These are phyloP conservation scores for Solenopsis fugax DNA, from an alignment of 1,140 invertebrate species.

Conservation along the genomic window DNA sequence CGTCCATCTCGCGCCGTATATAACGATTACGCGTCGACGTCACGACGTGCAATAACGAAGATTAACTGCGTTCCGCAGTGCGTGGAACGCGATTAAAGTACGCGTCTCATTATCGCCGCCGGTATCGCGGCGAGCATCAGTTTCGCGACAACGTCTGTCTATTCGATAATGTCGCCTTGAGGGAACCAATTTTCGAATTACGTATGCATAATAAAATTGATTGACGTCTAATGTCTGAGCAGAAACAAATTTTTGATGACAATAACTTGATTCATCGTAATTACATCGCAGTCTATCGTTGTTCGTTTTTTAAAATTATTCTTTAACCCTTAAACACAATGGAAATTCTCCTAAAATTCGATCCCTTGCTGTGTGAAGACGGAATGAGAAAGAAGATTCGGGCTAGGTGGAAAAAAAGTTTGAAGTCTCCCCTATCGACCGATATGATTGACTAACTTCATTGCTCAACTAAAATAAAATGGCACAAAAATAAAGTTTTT, in stretches of 20 bases:
- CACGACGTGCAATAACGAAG: slow-evolving; percentile 52
- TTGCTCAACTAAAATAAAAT: too few relatives aligned
- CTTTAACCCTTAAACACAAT: too few relatives aligned
- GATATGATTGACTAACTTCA: too few relatives aligned
- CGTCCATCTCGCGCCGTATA: slow-evolving; percentile 44
- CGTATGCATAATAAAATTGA: not conserved
- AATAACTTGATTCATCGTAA: not conserved
- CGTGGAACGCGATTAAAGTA: slow-evolving; percentile 37
- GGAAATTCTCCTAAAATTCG: too few relatives aligned
- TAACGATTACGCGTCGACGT: slow-evolving; percentile 46
- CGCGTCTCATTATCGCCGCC: slow-evolving; percentile 31
- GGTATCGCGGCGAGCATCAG: not conserved
- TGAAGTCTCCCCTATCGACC: too few relatives aligned
- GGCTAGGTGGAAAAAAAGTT: too few relatives aligned
- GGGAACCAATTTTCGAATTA: slow-evolving; percentile 36
- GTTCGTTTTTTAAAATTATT: not conserved
- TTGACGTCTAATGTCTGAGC: not conserved
- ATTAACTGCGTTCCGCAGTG: slow-evolving; percentile 41
- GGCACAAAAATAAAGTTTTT: too few relatives aligned
- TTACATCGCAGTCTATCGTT: not conserved
- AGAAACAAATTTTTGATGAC: not conserved
- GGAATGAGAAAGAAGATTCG: too few relatives aligned
- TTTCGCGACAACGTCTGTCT: not conserved
- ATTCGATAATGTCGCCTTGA: slow-evolving; percentile 2
- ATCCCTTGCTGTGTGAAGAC: too few relatives aligned